These are phyloP conservation scores for Dinothrombium tinctorium DNA, from an alignment of 1,140 invertebrate genomes.

Conservation along the genomic window DNA sequence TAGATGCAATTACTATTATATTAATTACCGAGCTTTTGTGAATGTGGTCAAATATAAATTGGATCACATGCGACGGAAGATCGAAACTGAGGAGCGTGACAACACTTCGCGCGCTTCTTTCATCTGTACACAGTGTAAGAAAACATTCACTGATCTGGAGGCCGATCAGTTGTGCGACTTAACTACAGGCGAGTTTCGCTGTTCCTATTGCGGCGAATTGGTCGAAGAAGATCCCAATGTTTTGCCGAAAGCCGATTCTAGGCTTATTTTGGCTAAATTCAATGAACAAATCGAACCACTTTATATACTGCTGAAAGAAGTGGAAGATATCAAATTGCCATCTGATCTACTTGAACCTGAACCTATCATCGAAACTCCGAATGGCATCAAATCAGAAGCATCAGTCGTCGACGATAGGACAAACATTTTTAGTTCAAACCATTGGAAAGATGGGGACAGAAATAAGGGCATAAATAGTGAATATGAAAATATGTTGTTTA, in stretches of 20 bases:
- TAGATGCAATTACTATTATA: slow-evolving; percentile 92
- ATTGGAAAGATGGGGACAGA: slow-evolving; percentile 4
- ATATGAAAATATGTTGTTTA: slow-evolving; percentile 1
- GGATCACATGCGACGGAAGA: slow-evolving; percentile 75
- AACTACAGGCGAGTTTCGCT: slow-evolving; percentile 53
- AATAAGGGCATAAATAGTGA: slow-evolving; percentile 5
- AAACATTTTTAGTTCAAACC: slow-evolving; percentile 4
- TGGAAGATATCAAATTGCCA: slow-evolving; percentile 80
- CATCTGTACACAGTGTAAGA: slow-evolving; percentile 66
- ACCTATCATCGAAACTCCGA: slow-evolving; percentile 24
- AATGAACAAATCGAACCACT: slow-evolving; percentile 80
- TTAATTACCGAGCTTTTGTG: slow-evolving; percentile 88
- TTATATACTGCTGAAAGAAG: slow-evolving; percentile 60
- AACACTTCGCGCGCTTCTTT: slow-evolving; percentile 84
- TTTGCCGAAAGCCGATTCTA: slow-evolving; percentile 68
- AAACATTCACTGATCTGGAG: slow-evolving; percentile 53
- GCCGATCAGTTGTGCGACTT: slow-evolving; percentile 77
- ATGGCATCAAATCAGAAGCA: not conserved
- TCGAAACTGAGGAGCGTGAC: slow-evolving; percentile 82
- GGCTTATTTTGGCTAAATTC: slow-evolving; percentile 61
- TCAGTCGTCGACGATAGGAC: not conserved
- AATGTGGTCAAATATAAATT: slow-evolving; percentile 88
- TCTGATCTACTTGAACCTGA: slow-evolving; percentile 82
- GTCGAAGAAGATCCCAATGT: slow-evolving; percentile 85
- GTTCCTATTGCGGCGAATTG: slow-evolving; percentile 59